Evolutionary conservation across 2,888 invertebrate species (phyloP).

Genomic region (Gnatocerus cornutus): DNA sequence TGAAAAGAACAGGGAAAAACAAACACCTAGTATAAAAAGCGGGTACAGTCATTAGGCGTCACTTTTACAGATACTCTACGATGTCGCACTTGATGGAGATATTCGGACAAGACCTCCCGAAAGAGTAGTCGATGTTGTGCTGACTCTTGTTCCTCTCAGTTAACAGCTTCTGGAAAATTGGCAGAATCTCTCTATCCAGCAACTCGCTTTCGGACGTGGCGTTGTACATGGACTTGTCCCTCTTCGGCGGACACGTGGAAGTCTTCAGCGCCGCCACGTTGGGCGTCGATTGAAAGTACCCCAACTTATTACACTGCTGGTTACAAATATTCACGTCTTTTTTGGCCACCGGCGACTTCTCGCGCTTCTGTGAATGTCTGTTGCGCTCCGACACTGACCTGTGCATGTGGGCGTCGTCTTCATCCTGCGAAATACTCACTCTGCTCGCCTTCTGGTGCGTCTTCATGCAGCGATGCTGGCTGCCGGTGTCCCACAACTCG

Average conservation of each 20-base stretch:
- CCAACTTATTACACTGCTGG: slow-evolving; percentile 69
- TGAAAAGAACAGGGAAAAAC: slow-evolving; percentile 3
- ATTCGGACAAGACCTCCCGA: slow-evolving; percentile 92
- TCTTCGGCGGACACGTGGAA: slow-evolving; percentile 56
- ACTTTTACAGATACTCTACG: slow-evolving; percentile 88
- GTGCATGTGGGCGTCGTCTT: slow-evolving; percentile 68
- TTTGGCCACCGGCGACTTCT: slow-evolving; percentile 62
- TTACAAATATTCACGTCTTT: slow-evolving; percentile 65
- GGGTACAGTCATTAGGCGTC: slow-evolving; percentile 33
- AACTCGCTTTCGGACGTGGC: slow-evolving; percentile 90
- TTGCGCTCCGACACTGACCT: slow-evolving; percentile 69
- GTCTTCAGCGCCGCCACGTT: slow-evolving; percentile 73
- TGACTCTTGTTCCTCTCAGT: slow-evolving; percentile 84
- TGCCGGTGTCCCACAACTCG: slow-evolving; percentile 71
- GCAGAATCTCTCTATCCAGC: slow-evolving; percentile 87
- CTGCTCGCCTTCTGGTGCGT: slow-evolving; percentile 66
- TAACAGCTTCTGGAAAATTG: slow-evolving; percentile 93
- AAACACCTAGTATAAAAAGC: slow-evolving; percentile 45
- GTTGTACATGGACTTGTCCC: slow-evolving; percentile 74
- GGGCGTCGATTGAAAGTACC: slow-evolving; percentile 77
- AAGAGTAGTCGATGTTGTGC: slow-evolving; percentile 79
- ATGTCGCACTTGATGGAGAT: slow-evolving; percentile 97
- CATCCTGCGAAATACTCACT: slow-evolving; percentile 65
- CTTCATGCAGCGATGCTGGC: slow-evolving; percentile 68
- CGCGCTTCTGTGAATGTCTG: slow-evolving; percentile 65